Conservation (phyloP, 2,888 invertebrate genomes). For the Beris chalybata region DNA sequence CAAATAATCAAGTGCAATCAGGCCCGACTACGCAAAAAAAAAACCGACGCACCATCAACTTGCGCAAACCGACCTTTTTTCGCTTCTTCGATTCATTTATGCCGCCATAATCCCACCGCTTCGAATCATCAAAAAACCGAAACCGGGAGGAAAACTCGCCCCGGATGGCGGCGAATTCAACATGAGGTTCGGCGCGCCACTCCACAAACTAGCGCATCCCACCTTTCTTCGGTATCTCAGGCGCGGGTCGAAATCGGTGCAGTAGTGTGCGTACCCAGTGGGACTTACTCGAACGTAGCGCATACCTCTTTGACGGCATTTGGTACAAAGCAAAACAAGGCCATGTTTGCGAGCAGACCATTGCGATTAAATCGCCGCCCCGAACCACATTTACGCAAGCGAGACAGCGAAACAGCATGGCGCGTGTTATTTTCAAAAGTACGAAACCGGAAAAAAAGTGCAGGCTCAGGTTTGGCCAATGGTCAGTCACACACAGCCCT, state of each 20-base stretch:
- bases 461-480: too few species aligned
- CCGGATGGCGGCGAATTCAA: slow-evolving; percentile 11
- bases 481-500: too few species aligned
- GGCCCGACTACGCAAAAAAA: neutral
- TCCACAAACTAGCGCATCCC: slow-evolving; percentile 15
- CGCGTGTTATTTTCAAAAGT: too few species aligned
- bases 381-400: slow-evolving; percentile 6
- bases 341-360: slow-evolving; percentile 2
- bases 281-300: neutral
- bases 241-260: neutral
- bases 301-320: neutral
- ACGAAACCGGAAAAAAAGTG: too few species aligned
- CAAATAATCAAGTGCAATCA: slow-evolving; percentile 21
- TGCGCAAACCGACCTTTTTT: slow-evolving; percentile 20
- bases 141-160: slow-evolving; percentile 5
- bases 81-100: slow-evolving; percentile 12
- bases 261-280: slow-evolving; percentile 18
- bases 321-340: neutral
- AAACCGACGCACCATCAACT: too few species aligned
- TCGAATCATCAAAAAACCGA: neutral
- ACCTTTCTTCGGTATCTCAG: slow-evolving; percentile 4
- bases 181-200: slow-evolving; percentile 9
- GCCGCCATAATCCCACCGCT: slow-evolving; percentile 1
- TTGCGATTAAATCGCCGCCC: slow-evolving; percentile 9
- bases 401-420: slow-evolving; percentile 8